Conservation (phyloP, 2,888 invertebrate species). For the Xanthia togata region DNA sequence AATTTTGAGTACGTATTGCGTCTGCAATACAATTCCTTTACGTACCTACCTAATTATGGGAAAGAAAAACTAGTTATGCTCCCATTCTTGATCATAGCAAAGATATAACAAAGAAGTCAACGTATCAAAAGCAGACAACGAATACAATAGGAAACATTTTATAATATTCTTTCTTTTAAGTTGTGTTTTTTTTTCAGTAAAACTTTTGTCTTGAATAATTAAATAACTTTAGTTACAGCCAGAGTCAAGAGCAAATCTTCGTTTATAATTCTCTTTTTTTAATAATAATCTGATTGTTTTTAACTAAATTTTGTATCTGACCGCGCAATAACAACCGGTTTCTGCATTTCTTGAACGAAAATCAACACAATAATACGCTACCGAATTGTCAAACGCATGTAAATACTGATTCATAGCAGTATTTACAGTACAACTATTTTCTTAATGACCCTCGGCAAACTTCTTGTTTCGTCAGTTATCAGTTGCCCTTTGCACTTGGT, state of each 20-base stretch:
- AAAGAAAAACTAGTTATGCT: slow-evolving; percentile 16
- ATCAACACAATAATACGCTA: not conserved
- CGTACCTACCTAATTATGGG: slow-evolving; percentile 9
- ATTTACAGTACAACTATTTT: too few species aligned
- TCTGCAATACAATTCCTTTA: slow-evolving; percentile 35
- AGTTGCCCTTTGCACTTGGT: too few species aligned
- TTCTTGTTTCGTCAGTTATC: too few species aligned
- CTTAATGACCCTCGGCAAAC: too few species aligned
- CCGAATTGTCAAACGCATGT: not conserved
- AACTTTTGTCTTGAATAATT: not conserved
- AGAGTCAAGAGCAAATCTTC: not conserved
- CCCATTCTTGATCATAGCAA: slow-evolving; percentile 47
- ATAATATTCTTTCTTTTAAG: not conserved
- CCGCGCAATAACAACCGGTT: not conserved
- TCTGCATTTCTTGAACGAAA: not conserved
- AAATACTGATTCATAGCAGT: too few species aligned
- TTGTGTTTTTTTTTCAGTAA: not conserved
- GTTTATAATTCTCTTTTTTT: not conserved
- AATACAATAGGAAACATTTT: not conserved
- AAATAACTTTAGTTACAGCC: not conserved
- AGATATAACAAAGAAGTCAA: slow-evolving; percentile 34
- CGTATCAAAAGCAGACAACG: slow-evolving; percentile 18
- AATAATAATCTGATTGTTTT: too few species aligned
- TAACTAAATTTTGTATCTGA: too few species aligned
- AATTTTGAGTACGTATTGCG: slow-evolving; percentile 4